These are phyloP conservation scores for Enchytraeus crypticus DNA, from an alignment of 2,888 invertebrate species.

Conservation along the genomic window DNA sequence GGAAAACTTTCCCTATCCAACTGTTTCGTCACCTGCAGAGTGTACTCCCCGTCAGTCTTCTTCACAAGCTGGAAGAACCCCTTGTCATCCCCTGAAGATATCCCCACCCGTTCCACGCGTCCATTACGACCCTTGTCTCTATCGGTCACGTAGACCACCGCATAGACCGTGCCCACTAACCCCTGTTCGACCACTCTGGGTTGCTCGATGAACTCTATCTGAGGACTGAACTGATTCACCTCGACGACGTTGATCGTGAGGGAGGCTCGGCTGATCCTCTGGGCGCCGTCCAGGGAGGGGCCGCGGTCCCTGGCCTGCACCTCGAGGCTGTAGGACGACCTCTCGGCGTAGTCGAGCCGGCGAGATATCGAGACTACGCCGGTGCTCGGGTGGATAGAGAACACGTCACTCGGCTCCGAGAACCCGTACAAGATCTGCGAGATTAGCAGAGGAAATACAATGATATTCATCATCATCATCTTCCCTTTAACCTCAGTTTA, in stretches of 20 bases:
- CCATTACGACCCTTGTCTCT: slow-evolving; percentile 76
- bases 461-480: no score
- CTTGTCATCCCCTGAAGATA: slow-evolving; percentile 80
- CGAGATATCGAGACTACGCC: slow-evolving; percentile 77
- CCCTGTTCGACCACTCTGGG: slow-evolving; percentile 72
- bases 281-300: slow-evolving; percentile 4
- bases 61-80: slow-evolving; percentile 68
- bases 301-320: slow-evolving; percentile 82
- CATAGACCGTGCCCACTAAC: slow-evolving; percentile 68
- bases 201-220: slow-evolving; percentile 65
- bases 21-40: slow-evolving; percentile 68
- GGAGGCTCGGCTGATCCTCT: slow-evolving; percentile 11
- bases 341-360: slow-evolving; percentile 62
- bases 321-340: slow-evolving; percentile 63
- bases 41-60: slow-evolving; percentile 45
- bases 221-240: slow-evolving; percentile 78
- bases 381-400: slow-evolving; percentile 84
- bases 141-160: slow-evolving; percentile 75
- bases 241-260: slow-evolving; percentile 56
- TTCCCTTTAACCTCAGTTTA: no score
- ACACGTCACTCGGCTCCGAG: slow-evolving; percentile 61
- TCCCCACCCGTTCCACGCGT: slow-evolving; percentile 56
- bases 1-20: slow-evolving; percentile 70
- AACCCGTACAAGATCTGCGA: no score
- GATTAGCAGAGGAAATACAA: no score